These are phyloP conservation scores for Orchesella flavescens DNA, from an alignment of 2,888 invertebrate genomes.

Conservation along the genomic window DNA sequence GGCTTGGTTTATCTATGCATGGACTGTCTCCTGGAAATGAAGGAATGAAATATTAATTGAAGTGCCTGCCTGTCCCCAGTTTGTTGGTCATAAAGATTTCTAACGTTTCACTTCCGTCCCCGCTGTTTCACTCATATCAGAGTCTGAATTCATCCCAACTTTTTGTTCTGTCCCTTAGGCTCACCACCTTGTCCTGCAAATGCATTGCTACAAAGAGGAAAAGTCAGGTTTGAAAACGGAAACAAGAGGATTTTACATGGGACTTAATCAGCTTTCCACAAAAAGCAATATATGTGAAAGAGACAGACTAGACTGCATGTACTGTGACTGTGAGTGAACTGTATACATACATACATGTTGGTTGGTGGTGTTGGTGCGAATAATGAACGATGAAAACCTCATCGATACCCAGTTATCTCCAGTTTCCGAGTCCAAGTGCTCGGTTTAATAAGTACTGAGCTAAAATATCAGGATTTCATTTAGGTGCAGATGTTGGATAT, in stretches of 20 bases:
- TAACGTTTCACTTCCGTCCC: constrained; percentile 27
- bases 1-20: constrained; percentile 34
- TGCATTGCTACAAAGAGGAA: background rate
- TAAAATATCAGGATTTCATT: too few species aligned
- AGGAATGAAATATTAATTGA: constrained; percentile 59
- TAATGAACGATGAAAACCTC: too few species aligned
- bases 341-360: too few species aligned
- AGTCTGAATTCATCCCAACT: background rate
- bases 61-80: constrained; percentile 23
- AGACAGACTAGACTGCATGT: too few species aligned
- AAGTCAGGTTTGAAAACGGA: background rate
- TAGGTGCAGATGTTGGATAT: too few species aligned
- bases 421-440: too few species aligned
- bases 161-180: constrained; percentile 20
- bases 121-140: background rate
- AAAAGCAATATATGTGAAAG: too few species aligned
- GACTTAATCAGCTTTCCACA: background rate
- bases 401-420: too few species aligned
- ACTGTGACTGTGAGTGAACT: too few species aligned
- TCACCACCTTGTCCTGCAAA: background rate
- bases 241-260: background rate
- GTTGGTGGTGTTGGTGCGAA: too few species aligned
- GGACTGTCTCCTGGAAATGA: constrained; percentile 53
- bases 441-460: too few species aligned
- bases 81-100: constrained; percentile 29